phyloP scores from a whole-genome alignment of 2,113 vertebrate genomes.

The Mystacornis crossleyi region DNA sequence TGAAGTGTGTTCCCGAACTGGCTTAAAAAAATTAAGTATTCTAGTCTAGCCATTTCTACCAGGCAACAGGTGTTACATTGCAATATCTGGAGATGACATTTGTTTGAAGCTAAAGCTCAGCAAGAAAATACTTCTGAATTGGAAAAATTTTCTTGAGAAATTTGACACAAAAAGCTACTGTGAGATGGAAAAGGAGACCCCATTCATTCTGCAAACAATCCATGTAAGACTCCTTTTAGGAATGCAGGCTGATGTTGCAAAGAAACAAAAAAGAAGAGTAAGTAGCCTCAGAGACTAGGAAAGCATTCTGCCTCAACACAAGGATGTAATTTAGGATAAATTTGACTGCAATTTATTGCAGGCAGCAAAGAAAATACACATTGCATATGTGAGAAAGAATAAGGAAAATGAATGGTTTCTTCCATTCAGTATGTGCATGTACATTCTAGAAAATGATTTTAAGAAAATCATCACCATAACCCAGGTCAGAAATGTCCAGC shows the following conservation, averaged over 20 bases:
- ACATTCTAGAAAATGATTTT: not conserved
- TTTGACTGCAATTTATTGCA: not conserved
- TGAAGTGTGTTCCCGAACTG: not conserved
- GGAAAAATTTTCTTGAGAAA: not conserved
- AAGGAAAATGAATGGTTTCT: not conserved
- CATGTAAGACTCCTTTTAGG: not conserved
- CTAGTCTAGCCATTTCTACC: not conserved
- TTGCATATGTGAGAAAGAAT: not conserved
- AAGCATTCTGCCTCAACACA: not conserved
- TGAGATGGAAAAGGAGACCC: not conserved
- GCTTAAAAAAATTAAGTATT: not conserved
- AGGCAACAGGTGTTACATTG: not conserved
- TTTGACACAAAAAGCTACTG: not conserved
- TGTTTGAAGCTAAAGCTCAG: not conserved
- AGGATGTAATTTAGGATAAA: not conserved
- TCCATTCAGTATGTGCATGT: not conserved
- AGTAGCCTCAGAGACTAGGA: not conserved
- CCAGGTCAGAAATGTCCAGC: not conserved
- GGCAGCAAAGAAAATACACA: not conserved
- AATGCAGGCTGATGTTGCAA: not conserved
- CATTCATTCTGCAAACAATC: not conserved
- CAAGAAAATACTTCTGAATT: not conserved
- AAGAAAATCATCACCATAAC: not conserved
- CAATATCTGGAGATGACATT: not conserved
- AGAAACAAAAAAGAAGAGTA: not conserved